These are phyloP conservation scores for Leucoma salicis DNA, from an alignment of 2,888 invertebrate genomes.

Conservation along the genomic window DNA sequence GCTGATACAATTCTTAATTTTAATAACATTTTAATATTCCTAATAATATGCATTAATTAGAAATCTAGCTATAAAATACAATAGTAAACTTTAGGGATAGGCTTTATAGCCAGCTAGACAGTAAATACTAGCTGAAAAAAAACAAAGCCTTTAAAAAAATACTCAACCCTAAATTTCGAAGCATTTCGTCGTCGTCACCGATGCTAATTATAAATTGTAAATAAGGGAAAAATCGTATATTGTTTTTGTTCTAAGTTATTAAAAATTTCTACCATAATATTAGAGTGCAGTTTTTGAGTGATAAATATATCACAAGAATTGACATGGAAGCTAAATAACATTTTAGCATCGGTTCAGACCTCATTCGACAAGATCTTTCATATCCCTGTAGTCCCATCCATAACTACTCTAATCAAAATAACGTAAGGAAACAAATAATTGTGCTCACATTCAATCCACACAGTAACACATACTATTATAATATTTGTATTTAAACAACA, in stretches of 20 bases:
- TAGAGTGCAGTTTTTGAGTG: neutral
- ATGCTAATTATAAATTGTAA: conserved; percentile 22
- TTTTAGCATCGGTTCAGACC: conserved; percentile 44
- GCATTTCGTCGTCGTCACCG: conserved; percentile 35
- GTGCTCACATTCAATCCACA: conserved; percentile 72
- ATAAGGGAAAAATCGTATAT: neutral
- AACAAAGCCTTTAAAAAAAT: conserved; percentile 42
- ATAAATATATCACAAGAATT: neutral
- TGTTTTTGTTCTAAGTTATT: neutral
- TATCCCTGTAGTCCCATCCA: conserved; percentile 71
- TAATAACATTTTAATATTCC: conserved; percentile 78
- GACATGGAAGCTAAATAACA: neutral
- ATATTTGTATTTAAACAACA: conserved; percentile 49
- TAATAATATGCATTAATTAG: conserved; percentile 82
- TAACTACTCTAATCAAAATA: conserved; percentile 62
- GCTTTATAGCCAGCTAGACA: conserved; percentile 53
- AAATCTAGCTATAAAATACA: conserved; percentile 81
- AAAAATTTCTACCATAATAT: neutral
- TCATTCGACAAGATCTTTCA: conserved; percentile 42
- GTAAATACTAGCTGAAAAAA: conserved; percentile 44
- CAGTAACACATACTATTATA: conserved; percentile 60
- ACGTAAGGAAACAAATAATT: conserved; percentile 60
- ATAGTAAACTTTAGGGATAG: conserved; percentile 69
- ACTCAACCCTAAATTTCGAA: conserved; percentile 30
- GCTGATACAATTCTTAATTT: conserved; percentile 80